Conservation (phyloP, 1,140 invertebrate species). For the Tetramorium alpestre region DNA sequence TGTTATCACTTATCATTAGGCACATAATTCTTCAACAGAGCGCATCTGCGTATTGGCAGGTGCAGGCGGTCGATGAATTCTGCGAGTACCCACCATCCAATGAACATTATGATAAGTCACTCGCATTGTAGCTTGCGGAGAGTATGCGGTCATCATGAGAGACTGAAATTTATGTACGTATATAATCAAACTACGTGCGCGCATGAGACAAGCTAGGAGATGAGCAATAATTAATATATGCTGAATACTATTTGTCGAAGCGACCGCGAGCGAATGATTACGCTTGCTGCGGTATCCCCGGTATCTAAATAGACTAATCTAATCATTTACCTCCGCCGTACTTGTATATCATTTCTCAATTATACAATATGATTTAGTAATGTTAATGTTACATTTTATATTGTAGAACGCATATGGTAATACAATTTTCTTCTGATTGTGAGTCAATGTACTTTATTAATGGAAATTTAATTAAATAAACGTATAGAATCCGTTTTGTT, state of each 20-base stretch:
- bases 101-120: slow-evolving; percentile 31
- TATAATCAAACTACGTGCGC: neutral
- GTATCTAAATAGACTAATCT: slow-evolving; percentile 48
- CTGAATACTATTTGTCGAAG: slow-evolving; percentile 47
- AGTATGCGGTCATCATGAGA: slow-evolving; percentile 7
- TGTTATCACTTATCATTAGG: slow-evolving; percentile 2
- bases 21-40: neutral
- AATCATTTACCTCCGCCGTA: neutral
- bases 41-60: slow-evolving; percentile 4
- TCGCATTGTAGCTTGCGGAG: slow-evolving; percentile 1
- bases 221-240: slow-evolving; percentile 47
- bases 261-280: slow-evolving; percentile 35
- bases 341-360: neutral
- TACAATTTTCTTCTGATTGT: neutral
- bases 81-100: neutral
- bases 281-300: neutral
- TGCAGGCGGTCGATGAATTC: slow-evolving; percentile 17
- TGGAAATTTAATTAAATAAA: neutral
- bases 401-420: neutral
- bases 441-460: neutral
- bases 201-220: slow-evolving; percentile 4
- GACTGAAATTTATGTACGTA: slow-evolving; percentile 32
- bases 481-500: neutral
- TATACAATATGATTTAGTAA: neutral
- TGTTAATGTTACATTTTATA: neutral